A percentile compares a stretch with the other conserved stretches of the same genome.
These are phyloP conservation scores for Eulemur rufifrons DNA, from an alignment of 2,113 vertebrate species.

Conservation along the genomic window DNA sequence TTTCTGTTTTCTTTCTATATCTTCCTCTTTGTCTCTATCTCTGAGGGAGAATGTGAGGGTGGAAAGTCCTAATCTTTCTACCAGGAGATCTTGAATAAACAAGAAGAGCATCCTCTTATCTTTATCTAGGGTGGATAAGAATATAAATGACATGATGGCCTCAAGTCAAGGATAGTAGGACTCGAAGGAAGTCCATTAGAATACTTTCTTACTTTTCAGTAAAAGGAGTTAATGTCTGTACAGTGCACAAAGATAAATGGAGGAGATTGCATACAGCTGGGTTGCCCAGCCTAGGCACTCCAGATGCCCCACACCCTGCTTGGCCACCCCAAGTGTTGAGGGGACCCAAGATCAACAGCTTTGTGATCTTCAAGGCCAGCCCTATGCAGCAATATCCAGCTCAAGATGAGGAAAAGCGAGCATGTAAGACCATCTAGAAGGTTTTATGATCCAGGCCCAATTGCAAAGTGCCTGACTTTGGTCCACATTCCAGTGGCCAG, in stretches of 20 bases:
- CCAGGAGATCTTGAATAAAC: not conserved
- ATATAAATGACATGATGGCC: not conserved
- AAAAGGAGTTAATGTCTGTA: not conserved
- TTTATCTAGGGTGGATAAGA: not conserved
- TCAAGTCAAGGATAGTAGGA: not conserved
- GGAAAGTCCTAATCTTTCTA: not conserved
- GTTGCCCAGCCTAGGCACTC: not conserved
- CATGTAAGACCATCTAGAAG: not conserved
- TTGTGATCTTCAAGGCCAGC: not conserved
- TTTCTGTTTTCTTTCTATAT: not conserved
- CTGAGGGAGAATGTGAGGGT: not conserved
- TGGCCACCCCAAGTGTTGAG: not conserved
- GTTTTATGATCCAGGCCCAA: not conserved
- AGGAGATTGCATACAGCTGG: not conserved
- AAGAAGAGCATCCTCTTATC: not conserved
- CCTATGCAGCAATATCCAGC: not conserved
- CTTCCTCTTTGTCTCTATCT: not conserved
- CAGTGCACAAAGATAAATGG: not conserved
- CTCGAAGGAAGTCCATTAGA: not conserved
- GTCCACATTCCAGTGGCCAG: not conserved
- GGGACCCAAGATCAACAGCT: not conserved
- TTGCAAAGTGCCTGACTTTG: not conserved
- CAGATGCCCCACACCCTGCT: not conserved
- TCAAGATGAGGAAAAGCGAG: not conserved
- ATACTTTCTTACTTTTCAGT: not conserved